These are phyloP conservation scores for Hiodon tergisus DNA, from an alignment of 2,113 vertebrate genomes.

Conservation along the genomic window DNA sequence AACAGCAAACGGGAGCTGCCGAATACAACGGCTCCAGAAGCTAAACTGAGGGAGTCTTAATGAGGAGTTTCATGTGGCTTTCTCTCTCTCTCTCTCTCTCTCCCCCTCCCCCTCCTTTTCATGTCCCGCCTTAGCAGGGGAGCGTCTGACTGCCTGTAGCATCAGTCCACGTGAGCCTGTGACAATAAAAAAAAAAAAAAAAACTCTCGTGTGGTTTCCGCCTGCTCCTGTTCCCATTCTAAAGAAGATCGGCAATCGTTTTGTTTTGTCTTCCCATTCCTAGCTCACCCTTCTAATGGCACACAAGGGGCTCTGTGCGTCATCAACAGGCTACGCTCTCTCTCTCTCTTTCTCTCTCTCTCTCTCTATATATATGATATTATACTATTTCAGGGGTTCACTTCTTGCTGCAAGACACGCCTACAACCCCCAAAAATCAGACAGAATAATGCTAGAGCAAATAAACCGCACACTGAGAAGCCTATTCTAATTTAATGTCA, in stretches of 20 bases:
- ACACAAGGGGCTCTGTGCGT: not conserved
- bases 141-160: not conserved
- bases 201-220: not conserved
- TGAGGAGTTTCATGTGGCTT: slow-evolving; percentile 11
- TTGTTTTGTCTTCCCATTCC: slow-evolving; percentile 16
- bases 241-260: slow-evolving; percentile 15
- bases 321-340: not conserved
- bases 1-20: not conserved
- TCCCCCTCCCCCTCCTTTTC: not conserved
- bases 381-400: too few relatives aligned
- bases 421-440: too few relatives aligned
- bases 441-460: too few relatives aligned
- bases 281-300: not conserved
- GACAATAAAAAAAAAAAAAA: not conserved
- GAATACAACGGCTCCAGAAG: not conserved
- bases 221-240: not conserved
- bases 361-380: too few relatives aligned
- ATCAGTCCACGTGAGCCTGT: not conserved
- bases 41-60: not conserved
- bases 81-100: not conserved
- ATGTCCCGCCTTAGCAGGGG: not conserved
- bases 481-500: not conserved
- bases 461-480: not conserved
- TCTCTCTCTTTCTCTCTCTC: too few relatives aligned
- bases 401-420: too few relatives aligned